Evolutionary conservation across 1,140 invertebrate genomes (phyloP), one percentile per base, ranked within the genome.

Genomic region (Aethina tumida): DNA sequence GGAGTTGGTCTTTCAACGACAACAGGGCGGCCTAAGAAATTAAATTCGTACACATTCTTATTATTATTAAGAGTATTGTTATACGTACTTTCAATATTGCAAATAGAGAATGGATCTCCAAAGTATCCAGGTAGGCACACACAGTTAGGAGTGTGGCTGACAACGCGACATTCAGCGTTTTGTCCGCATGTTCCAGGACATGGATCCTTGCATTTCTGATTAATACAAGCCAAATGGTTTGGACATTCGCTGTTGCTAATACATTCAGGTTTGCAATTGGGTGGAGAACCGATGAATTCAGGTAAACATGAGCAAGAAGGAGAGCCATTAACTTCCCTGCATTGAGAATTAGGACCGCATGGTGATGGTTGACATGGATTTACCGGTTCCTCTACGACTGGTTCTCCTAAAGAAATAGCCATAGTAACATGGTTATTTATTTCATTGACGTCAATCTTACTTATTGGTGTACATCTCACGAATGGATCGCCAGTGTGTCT

Each of bases 221-320:
- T 76, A 13, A 79, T 76, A 56, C 86, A 91, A 26, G 82, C 76
- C 52, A 77, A 66, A 39, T 75, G 71, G 15, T 75, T 72, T 2
- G 74, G 55, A 62, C 86, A 91, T 49, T 91, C 84, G 9, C 77
- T 74, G 52, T 84, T 80, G 13, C 77, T 71, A 14, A 79, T 68
- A 58, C 86, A 91, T 62, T 86, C 80, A 1, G 83, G 82, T 46
- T 80, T 67, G 55, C 84, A 85, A 41, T 77, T 77, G 51, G 79
- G 77, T 10, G 84, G 81, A 52, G 81, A 74, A 43, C 82, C 82
- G 16, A 80, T 70, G 53, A 82, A 84, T 43, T 76, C 71, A 21
- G 74, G 63, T 24, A 79, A 58, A 55, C 84, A 87, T 7, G 73
- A 74, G 47, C 84, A 88, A 7, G 79, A 75, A 39, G 45, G 62